Conservation (phyloP, 2,888 invertebrate species). For the Volucella bombylans region DNA sequence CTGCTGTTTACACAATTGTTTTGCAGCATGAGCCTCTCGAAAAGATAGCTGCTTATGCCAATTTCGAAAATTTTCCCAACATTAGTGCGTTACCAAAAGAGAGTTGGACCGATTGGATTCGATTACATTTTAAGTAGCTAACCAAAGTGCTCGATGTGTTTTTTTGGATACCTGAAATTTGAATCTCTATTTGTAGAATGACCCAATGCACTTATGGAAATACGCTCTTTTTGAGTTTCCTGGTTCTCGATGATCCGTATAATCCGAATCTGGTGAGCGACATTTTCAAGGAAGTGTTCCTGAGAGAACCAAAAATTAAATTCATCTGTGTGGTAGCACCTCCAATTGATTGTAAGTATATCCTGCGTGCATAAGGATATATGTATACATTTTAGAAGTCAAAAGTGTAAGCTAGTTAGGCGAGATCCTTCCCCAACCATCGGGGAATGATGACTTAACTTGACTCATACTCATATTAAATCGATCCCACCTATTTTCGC, state of each 20-base stretch:
- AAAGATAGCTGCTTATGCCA: conserved; percentile 77
- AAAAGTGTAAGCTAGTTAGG: background rate
- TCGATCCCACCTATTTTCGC: too few relatives aligned
- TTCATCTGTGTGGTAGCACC: conserved; percentile 50
- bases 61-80: conserved; percentile 77
- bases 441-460: too few relatives aligned
- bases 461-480: too few relatives aligned
- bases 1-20: conserved; percentile 30
- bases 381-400: too few relatives aligned
- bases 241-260: conserved; percentile 31
- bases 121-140: conserved; percentile 78
- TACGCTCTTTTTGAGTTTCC: conserved; percentile 49
- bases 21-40: conserved; percentile 9
- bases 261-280: background rate
- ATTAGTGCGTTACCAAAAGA: conserved; percentile 75
- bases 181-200: conserved; percentile 21
- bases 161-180: background rate
- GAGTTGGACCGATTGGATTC: conserved; percentile 78
- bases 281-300: conserved; percentile 44
- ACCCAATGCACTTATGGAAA: conserved; percentile 48
- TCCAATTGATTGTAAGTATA: conserved; percentile 55
- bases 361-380: too few relatives aligned
- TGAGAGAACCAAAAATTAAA: conserved; percentile 56
- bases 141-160: background rate
- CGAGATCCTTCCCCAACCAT: too few relatives aligned